Evolutionary conservation across 2,888 invertebrate species (phyloP).

Genomic region (Microctonus brassicae): DNA sequence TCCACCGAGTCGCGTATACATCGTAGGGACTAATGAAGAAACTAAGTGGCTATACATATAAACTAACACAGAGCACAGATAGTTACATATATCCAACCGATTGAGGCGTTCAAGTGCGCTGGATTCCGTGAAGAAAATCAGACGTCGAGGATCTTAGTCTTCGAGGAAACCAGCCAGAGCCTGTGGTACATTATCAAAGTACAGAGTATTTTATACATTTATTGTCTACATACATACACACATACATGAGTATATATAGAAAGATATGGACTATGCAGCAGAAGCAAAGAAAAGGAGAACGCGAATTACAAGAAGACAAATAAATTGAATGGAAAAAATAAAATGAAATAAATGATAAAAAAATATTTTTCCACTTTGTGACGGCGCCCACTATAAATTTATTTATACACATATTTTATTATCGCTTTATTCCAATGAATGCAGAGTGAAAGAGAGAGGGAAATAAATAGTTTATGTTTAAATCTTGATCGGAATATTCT

Average conservation of each 20-base stretch:
- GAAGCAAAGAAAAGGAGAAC: neutral
- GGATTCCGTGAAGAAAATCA: slow-evolving; percentile 46
- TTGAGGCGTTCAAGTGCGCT: slow-evolving; percentile 34
- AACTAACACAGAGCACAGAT: neutral
- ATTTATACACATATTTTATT: neutral
- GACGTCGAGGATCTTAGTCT: slow-evolving; percentile 43
- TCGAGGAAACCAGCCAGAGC: slow-evolving; percentile 42
- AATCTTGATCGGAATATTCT: slow-evolving; percentile 19
- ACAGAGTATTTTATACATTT: neutral
- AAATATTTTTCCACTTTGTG: slow-evolving; percentile 14
- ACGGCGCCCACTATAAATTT: neutral
- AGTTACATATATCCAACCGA: slow-evolving; percentile 21
- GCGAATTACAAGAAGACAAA: neutral
- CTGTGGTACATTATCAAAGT: neutral
- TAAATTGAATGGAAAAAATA: neutral
- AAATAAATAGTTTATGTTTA: neutral
- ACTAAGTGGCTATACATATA: slow-evolving; percentile 22
- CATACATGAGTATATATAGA: neutral
- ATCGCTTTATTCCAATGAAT: neutral
- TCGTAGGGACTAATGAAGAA: slow-evolving; percentile 16
- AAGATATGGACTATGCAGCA: neutral
- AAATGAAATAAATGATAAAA: neutral
- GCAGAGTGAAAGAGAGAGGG: neutral
- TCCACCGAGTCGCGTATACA: too few species aligned
- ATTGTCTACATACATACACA: neutral